Conservation (phyloP, 1,140 invertebrate species). For the Armadillidium nasatum region DNA sequence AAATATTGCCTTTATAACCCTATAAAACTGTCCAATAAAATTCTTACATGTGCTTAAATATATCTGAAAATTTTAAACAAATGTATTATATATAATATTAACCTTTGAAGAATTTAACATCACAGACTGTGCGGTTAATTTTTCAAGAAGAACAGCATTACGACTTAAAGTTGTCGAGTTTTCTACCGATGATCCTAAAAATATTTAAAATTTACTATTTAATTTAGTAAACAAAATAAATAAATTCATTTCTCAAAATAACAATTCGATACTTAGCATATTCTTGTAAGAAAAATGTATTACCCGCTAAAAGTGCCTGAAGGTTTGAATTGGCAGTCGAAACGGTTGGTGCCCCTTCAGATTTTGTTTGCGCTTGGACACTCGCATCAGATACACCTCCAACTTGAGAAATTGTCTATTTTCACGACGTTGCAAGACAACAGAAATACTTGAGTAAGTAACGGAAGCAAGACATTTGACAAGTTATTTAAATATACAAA, state of each 20-base stretch:
- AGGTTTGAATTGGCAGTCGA: not conserved
- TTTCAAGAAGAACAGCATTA: not conserved
- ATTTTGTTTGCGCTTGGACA: not conserved
- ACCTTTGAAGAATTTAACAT: constrained; percentile 8
- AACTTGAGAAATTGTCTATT: not conserved
- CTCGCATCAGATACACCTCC: not conserved
- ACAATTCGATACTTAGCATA: too few species aligned
- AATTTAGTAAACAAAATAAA: too few species aligned
- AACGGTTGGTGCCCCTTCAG: not conserved
- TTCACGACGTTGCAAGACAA: not conserved
- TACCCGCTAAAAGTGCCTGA: not conserved
- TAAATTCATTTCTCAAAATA: too few species aligned
- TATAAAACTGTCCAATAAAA: too few species aligned
- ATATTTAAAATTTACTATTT: too few species aligned
- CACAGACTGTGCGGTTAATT: not conserved
- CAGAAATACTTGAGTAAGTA: too few species aligned
- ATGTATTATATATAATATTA: not conserved
- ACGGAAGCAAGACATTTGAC: too few species aligned
- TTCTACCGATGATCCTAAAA: not conserved
- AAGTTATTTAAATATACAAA: not conserved
- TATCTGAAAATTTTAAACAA: too few species aligned
- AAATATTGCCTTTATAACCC: too few species aligned
- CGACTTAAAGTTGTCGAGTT: constrained; percentile 5
- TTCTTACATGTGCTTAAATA: too few species aligned
- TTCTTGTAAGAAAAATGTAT: not conserved